A percentile compares a stretch with the other conserved stretches of the same genome.
Conservation (phyloP, 2,113 vertebrate species). For the Patagioenas fasciata region DNA sequence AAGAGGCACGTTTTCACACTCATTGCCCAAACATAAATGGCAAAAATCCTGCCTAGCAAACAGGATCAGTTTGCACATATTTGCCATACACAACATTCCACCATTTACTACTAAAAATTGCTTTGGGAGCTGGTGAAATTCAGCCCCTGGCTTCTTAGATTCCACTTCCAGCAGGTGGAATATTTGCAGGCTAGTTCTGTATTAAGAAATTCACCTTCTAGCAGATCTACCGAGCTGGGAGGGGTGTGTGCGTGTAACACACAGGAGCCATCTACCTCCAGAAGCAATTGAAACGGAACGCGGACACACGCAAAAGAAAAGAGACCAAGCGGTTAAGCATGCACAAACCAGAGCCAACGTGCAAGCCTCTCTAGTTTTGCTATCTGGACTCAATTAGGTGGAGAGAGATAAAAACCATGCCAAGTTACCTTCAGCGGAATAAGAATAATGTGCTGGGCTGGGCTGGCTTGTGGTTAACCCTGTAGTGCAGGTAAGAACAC, state of each 20-base stretch:
- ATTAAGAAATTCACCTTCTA: background rate
- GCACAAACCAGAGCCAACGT: constrained; percentile 68
- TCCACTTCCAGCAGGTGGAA: background rate
- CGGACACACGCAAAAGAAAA: background rate
- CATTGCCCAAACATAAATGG: background rate
- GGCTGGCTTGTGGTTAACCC: constrained; percentile 93
- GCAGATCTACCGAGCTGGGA: background rate
- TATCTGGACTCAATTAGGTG: constrained; percentile 37
- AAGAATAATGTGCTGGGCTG: constrained; percentile 95
- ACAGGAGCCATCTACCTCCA: background rate
- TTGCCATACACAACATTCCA: background rate
- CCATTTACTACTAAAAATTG: background rate
- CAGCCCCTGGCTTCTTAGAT: background rate
- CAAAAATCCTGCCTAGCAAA: background rate
- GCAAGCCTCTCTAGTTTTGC: constrained; percentile 44
- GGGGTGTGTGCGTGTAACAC: no score
- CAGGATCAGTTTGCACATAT: background rate
- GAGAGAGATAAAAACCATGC: constrained; percentile 79
- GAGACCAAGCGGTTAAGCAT: constrained; percentile 65
- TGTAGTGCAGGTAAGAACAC: constrained; percentile 97
- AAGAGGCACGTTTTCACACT: background rate
- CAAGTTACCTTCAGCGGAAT: constrained; percentile 94
- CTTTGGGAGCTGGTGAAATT: background rate
- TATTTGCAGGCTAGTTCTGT: background rate
- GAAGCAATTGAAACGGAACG: background rate